phyloP scores from a whole-genome alignment of 2,888 invertebrate species.

The Ariolimax columbianus region DNA sequence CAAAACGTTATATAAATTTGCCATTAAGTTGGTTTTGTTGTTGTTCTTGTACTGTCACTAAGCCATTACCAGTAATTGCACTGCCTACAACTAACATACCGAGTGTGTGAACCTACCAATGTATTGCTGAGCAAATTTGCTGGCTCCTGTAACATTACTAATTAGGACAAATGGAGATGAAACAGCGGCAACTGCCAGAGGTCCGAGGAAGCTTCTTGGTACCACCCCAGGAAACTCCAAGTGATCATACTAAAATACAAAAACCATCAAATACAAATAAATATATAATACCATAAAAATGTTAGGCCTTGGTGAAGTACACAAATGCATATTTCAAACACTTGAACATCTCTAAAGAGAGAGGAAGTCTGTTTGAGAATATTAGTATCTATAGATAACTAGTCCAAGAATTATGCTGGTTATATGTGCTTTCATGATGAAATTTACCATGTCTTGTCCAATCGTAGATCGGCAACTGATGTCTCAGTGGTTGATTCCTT shows the following conservation, averaged over 20 bases:
- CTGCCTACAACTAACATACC: too few species aligned
- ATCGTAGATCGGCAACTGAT: too few species aligned
- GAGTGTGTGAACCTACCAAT: conserved; percentile 72
- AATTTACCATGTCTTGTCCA: too few species aligned
- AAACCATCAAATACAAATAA: neutral
- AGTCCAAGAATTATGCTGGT: too few species aligned
- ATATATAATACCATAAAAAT: neutral
- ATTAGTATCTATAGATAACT: too few species aligned
- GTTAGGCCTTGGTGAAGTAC: neutral
- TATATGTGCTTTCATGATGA: too few species aligned
- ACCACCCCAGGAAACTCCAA: conserved; percentile 97
- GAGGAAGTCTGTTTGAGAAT: too few species aligned
- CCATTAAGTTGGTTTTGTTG: too few species aligned
- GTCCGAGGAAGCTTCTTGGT: conserved; percentile 96
- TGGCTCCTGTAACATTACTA: conserved; percentile 81
- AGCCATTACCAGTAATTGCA: too few species aligned
- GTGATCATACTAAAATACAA: conserved; percentile 92
- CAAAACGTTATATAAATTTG: too few species aligned
- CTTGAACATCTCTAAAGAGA: neutral
- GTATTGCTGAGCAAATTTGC: conserved; percentile 93
- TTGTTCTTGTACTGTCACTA: too few species aligned
- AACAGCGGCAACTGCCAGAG: conserved; percentile 88
- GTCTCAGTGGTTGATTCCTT: too few species aligned
- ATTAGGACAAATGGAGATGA: conserved; percentile 84
- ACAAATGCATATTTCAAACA: neutral